Conservation (phyloP, 37 sponge, comb jelly and placozoan genomes). For the Theonella swinhoei region DNA sequence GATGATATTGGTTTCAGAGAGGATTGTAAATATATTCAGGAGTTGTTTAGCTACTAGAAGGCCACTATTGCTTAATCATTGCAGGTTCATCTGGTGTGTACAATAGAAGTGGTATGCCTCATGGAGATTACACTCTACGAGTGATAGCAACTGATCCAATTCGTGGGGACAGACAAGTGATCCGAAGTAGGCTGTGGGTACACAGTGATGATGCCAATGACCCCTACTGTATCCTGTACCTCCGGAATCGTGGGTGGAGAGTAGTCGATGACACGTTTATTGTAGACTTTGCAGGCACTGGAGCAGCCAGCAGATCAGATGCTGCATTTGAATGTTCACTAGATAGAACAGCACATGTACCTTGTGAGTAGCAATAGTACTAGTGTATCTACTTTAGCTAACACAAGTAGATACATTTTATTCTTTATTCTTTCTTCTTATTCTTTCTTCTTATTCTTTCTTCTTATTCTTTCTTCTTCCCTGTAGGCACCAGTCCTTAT, state of each 20-base stretch:
- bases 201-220: background rate
- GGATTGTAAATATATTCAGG: background rate
- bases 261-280: background rate
- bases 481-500: background rate
- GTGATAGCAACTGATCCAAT: background rate
- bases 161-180: background rate
- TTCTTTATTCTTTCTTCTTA: too few relatives aligned
- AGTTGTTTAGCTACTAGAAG: background rate
- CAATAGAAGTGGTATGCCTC: background rate
- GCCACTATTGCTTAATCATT: too few relatives aligned
- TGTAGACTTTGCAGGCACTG: background rate
- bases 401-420: too few relatives aligned
- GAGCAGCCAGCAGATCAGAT: background rate
- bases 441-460: too few relatives aligned
- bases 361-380: background rate
- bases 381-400: background rate
- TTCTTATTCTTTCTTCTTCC: background rate
- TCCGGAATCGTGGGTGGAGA: background rate
- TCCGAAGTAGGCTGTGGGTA: background rate
- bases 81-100: background rate
- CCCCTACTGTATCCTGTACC: background rate
- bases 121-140: background rate
- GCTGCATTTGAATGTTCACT: background rate
- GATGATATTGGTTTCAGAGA: background rate
- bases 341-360: background rate